phyloP scores from a whole-genome alignment of 2,888 invertebrate genomes.

The Octodonta nipae region DNA sequence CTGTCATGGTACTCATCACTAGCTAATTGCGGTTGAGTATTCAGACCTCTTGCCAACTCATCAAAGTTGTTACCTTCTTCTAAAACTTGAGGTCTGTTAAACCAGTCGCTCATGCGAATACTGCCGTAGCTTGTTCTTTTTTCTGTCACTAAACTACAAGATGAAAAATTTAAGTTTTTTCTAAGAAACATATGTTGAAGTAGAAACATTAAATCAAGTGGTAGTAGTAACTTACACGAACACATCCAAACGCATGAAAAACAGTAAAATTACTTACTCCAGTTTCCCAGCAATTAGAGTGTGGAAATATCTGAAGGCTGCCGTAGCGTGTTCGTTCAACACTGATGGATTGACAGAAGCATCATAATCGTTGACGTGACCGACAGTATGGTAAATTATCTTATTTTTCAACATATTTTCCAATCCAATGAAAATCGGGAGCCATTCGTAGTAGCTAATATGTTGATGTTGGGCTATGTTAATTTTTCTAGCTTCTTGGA shows the following conservation, averaged over 20 bases:
- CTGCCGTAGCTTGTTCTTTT: slow-evolving; percentile 40
- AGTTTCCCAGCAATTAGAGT: slow-evolving; percentile 54
- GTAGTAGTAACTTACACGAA: too few species aligned
- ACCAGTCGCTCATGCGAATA: slow-evolving; percentile 58
- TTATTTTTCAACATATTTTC: slow-evolving; percentile 51
- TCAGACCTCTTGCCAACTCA: slow-evolving; percentile 59
- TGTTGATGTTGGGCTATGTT: slow-evolving; percentile 56
- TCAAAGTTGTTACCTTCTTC: slow-evolving; percentile 55
- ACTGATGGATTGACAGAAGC: slow-evolving; percentile 49
- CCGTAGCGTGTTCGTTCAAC: slow-evolving; percentile 56
- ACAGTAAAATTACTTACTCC: slow-evolving; percentile 42
- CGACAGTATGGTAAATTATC: slow-evolving; percentile 45
- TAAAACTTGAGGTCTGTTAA: slow-evolving; percentile 51
- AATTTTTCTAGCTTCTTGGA: slow-evolving; percentile 60
- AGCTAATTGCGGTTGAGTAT: slow-evolving; percentile 61
- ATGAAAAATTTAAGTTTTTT: slow-evolving; percentile 1
- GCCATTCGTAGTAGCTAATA: slow-evolving; percentile 64
- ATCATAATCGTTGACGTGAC: slow-evolving; percentile 54
- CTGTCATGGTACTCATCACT: slow-evolving; percentile 66
- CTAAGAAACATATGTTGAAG: too few species aligned
- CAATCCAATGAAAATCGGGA: slow-evolving; percentile 56
- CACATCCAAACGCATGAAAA: not conserved
- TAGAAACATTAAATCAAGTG: too few species aligned
- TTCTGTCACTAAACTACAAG: slow-evolving; percentile 45
- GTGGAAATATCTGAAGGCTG: slow-evolving; percentile 63